Base-by-base conservation (phyloP, 2,113 vertebrate genomes). In the Tenebrosternarchus preto region DNA sequence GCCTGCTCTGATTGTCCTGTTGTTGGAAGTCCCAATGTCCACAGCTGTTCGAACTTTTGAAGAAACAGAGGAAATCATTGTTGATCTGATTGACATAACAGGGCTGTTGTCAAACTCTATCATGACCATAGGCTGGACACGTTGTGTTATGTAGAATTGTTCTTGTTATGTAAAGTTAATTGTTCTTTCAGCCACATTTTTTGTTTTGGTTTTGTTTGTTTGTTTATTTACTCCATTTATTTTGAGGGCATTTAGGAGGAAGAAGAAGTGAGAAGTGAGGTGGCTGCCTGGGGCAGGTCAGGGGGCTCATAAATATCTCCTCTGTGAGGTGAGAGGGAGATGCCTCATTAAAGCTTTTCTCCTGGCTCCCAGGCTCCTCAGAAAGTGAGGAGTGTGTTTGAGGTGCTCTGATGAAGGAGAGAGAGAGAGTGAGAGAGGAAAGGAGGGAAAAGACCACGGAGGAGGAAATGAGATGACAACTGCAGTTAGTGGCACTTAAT, bases 401-500 rank as follows among this genome's bases (percentile, higher is more conserved):
- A 60, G 24, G 11, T 29, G 53, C 39, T 12, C 36, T 55, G 71
- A 27, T 11, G 27, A 17, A 57, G 27, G 20, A 6, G 12, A 36
- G 71, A 9, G 6, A 56, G 39, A 39, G 31, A 64, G 60, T 6
- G 43, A 6, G 43, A 9, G 43, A 9, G 1, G 43, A 12, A 12
- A 12, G 43, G 12, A 12, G 43, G 43, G 12, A 1, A 12, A 12
- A 27, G 53, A 50, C 20, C 53, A 31, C 53, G 68, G 50, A 20
- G 27, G 8, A 50, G 50, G 19, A 68, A 70, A 69, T 85, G 82
- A 81, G 73, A 63, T 88, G 83, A 83, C 78, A 79, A 88, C 83
- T 83, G 83, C 78, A 85, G 86, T 85, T 86, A 84, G 68, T n/a
- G 55, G 77, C 81, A 88, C 87, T 77, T 81, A 87, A 36, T 80